Evolutionary conservation across 2,888 invertebrate genomes (phyloP).

Genomic region (Meiosimyza decipiens): DNA sequence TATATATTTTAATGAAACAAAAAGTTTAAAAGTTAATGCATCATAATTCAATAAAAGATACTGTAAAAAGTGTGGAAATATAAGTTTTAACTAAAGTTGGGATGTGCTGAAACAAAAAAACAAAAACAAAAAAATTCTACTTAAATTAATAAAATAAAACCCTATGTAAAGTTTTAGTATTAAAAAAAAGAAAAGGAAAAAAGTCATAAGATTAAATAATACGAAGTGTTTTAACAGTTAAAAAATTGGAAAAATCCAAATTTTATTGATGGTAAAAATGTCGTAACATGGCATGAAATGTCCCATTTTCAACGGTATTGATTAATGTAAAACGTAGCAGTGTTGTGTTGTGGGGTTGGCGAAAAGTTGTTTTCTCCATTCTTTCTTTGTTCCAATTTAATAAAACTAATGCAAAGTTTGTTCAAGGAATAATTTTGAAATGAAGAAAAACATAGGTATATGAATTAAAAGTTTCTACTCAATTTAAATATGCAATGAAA

Average conservation of each 20-base stretch:
- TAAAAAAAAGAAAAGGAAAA: conserved; percentile 19
- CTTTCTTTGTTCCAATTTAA: too few relatives aligned
- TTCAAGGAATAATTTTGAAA: too few relatives aligned
- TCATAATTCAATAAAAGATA: not conserved
- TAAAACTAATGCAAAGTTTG: too few relatives aligned
- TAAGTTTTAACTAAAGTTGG: conserved; percentile 35
- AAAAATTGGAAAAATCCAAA: not conserved
- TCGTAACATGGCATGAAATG: conserved; percentile 25
- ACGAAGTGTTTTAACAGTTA: conserved; percentile 3
- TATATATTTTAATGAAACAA: conserved; percentile 12
- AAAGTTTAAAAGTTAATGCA: conserved; percentile 3
- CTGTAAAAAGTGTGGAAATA: not conserved
- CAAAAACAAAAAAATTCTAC: not conserved
- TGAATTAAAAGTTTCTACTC: too few relatives aligned
- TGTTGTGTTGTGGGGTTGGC: too few relatives aligned
- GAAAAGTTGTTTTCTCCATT: too few relatives aligned
- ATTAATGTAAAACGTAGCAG: conserved; percentile 16
- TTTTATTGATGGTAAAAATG: conserved; percentile 15
- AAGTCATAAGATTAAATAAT: conserved; percentile 19
- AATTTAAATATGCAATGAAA: too few relatives aligned
- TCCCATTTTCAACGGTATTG: conserved; percentile 30
- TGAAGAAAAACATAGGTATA: too few relatives aligned
- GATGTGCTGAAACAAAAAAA: not conserved
- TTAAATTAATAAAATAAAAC: not conserved
- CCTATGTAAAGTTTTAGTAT: too few relatives aligned